Conservation (phyloP, 2,113 vertebrate genomes). For the Antechinus stuartii region DNA sequence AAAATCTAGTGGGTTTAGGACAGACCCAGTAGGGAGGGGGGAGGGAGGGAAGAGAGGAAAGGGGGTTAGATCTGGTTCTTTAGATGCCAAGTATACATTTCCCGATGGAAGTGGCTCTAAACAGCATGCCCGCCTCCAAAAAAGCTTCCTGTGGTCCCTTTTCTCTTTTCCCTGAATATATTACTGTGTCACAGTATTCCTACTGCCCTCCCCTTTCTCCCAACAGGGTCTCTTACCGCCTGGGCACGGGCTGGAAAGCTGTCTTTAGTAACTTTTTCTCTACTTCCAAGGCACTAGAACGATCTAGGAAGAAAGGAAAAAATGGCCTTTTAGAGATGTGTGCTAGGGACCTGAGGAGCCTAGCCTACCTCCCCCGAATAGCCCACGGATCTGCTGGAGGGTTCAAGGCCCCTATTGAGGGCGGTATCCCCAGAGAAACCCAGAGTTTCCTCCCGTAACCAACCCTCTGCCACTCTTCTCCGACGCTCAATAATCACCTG, state of each 20-base stretch:
- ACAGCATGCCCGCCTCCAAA: not conserved
- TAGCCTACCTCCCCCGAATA: not conserved
- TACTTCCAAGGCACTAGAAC: slow-evolving; percentile 98
- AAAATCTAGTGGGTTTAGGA: not conserved
- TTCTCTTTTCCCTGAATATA: not conserved
- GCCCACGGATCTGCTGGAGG: not conserved
- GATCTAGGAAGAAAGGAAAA: slow-evolving; percentile 86
- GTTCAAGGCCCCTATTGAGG: not conserved
- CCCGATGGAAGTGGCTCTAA: not conserved
- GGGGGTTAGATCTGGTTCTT: not conserved
- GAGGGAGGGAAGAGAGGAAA: not conserved
- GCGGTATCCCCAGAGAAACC: not conserved
- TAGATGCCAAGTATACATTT: not conserved
- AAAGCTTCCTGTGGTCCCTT: not conserved
- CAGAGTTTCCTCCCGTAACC: not conserved
- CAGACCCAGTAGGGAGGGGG: not conserved
- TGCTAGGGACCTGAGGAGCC: not conserved
- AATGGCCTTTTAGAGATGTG: slow-evolving; percentile 65
- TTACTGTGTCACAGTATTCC: not conserved
- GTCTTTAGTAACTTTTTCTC: slow-evolving; percentile 94
- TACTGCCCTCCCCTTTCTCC: not conserved
- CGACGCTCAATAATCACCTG: slow-evolving; percentile 85
- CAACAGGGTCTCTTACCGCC: slow-evolving; percentile 86
- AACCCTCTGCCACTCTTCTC: not conserved
- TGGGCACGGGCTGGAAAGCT: slow-evolving; percentile 93